A percentile compares a stretch with the other conserved stretches of the same genome.
These are phyloP conservation scores for Pseudochirops corinnae DNA, from an alignment of 2,797 vertebrate genomes.

Conservation along the genomic window DNA sequence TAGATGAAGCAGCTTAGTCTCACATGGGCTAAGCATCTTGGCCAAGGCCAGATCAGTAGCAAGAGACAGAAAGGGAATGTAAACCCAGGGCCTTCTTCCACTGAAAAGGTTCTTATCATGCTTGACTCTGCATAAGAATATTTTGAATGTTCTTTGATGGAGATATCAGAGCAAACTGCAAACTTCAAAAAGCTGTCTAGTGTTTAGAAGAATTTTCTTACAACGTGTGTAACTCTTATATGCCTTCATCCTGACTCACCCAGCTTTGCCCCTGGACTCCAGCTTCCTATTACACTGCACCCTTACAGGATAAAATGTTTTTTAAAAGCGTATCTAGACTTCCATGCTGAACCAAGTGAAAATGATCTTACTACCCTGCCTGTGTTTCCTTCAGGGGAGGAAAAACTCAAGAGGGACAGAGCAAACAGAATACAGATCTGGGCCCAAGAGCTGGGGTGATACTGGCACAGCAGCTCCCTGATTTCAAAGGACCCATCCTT, in stretches of 20 bases:
- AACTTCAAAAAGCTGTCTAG: neutral
- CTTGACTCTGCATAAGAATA: neutral
- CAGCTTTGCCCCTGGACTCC: neutral
- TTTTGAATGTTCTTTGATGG: neutral
- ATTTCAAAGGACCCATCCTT: neutral
- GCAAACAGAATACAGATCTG: constrained; percentile 26
- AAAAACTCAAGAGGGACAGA: constrained; percentile 55
- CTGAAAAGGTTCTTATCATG: neutral
- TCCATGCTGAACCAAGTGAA: constrained; percentile 23
- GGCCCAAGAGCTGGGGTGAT: neutral
- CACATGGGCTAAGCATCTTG: neutral
- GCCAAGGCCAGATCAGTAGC: neutral
- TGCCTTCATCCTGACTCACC: neutral
- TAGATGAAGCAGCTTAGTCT: neutral
- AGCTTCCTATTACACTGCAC: constrained; percentile 51
- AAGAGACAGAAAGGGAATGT: neutral
- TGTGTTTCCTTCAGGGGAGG: constrained; percentile 63
- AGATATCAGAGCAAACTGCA: neutral
- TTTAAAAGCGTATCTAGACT: constrained; percentile 23
- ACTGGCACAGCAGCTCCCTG: neutral
- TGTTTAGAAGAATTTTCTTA: neutral
- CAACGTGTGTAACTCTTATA: neutral
- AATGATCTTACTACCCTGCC: constrained; percentile 60
- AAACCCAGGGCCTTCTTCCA: neutral
- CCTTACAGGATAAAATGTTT: constrained; percentile 26